phyloP scores from a whole-genome alignment of 2,113 vertebrate genomes.

The Salvator merianae region DNA sequence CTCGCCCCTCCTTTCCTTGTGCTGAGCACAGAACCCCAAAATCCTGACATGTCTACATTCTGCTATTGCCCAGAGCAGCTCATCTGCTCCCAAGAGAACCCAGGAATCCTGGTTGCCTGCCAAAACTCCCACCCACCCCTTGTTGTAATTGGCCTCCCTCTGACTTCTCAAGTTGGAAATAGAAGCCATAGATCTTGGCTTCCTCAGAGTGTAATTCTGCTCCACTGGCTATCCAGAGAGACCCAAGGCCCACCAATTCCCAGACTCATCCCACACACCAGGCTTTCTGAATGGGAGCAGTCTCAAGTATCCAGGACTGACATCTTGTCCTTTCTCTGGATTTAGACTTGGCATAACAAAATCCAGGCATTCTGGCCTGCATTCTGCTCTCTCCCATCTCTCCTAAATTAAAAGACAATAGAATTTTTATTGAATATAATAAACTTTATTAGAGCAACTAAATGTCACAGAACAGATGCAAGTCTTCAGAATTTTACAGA shows the following conservation, averaged over 20 bases:
- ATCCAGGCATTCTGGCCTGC: too few species aligned
- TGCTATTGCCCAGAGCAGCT: background rate
- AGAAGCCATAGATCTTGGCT: background rate
- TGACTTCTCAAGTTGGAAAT: constrained; percentile 16
- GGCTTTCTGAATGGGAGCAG: background rate
- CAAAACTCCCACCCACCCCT: background rate
- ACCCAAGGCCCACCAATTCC: background rate
- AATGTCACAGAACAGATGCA: background rate
- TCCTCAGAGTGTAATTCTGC: background rate
- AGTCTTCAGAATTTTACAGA: background rate
- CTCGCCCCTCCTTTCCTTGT: background rate
- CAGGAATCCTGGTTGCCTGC: background rate
- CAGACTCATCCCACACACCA: background rate
- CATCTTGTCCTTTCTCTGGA: background rate
- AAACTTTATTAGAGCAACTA: too few species aligned
- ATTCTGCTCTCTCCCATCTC: background rate
- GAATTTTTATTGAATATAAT: background rate
- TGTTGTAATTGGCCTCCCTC: background rate
- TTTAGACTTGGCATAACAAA: background rate
- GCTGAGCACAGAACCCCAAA: background rate
- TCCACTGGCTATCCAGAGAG: background rate
- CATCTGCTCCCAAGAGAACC: background rate
- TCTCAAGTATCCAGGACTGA: background rate
- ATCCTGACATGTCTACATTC: background rate
- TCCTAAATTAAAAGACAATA: background rate